Base-by-base conservation (phyloP, 2,113 vertebrate genomes). In the Gasterosteus nipponicus region DNA sequence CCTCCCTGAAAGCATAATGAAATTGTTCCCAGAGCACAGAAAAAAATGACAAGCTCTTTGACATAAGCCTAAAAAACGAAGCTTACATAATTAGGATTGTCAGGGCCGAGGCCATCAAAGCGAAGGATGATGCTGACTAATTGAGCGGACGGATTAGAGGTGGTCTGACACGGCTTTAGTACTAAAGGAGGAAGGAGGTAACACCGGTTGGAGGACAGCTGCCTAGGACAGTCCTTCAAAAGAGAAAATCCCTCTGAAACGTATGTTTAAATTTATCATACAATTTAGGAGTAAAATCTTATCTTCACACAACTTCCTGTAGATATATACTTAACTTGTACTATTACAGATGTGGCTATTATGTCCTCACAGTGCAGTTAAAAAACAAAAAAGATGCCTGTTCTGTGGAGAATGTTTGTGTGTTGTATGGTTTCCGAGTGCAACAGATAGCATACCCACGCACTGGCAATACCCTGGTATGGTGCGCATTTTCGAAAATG, bases 51-150 rank as follows among this genome's bases (percentile, higher is more conserved):
- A 86, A 85, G 82, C 73, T 90, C 78, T 85, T 91, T 89, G 90
- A 92, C 91, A 89, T 87, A 80, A 81, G 73, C 81, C 81, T 77
- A 62, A 83, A 87, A 90, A 74, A 85, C 69, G 64, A 86, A 88
- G 80, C 66, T 78, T 84, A 83, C 88, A 88, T 92, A 92, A 94
- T 91, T 88, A 91, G 87, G 46, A 61, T 86, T 93, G 87, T 91
- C 89, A 90, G 75, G 73, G 83, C 66, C 75, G 64, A 75, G 68
- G 89, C 81, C 82, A 86, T 87, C 87, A 83, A 79, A 82, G 83
- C 84, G 59, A 86, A 85, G 85, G 78, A 86, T 86, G 71, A 81
- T 80, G 80, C 58, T 67, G 83, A 82, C 84, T 89, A 89, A 91
- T 91, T 93, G 89, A 91, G 83, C 85, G 83, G 81, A 87, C 81